Evolutionary conservation across 2,113 vertebrate genomes (phyloP).

Genomic region (Noturus placidus): DNA sequence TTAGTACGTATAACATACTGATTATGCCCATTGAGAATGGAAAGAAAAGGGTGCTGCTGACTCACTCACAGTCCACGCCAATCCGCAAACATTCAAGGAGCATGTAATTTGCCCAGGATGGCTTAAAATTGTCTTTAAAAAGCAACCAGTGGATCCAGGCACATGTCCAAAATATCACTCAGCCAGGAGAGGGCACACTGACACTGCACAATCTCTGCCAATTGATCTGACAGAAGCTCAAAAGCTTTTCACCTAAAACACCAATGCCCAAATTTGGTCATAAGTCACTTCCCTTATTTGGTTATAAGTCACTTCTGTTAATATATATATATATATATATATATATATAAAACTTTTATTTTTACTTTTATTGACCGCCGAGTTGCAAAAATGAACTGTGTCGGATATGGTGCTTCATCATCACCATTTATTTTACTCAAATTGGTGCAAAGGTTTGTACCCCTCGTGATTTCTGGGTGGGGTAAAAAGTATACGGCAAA

Average conservation of each 20-base stretch:
- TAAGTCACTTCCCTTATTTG: background rate
- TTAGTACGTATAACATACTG: background rate
- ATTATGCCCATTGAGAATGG: slow-evolving; percentile 4
- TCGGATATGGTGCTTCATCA: background rate
- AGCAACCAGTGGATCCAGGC: background rate
- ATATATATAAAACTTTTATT: too few relatives aligned
- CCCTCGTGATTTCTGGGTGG: background rate
- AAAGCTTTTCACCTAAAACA: background rate
- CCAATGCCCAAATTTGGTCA: background rate
- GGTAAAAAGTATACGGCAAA: too few relatives aligned
- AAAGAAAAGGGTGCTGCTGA: background rate
- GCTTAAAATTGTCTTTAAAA: slow-evolving; percentile 22
- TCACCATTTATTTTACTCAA: background rate
- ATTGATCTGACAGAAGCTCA: background rate
- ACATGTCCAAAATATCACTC: slow-evolving; percentile 5
- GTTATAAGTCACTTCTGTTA: too few relatives aligned
- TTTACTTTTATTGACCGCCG: background rate
- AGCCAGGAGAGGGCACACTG: slow-evolving; percentile 69
- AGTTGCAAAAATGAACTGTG: background rate
- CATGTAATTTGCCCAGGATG: slow-evolving; percentile 13
- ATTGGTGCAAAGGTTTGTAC: background rate
- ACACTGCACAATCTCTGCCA: slow-evolving; percentile 41
- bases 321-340: too few relatives aligned
- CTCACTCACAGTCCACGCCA: slow-evolving; percentile 6
- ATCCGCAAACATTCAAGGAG: slow-evolving; percentile 10